Evolutionary conservation across 2,888 invertebrate genomes (phyloP).

Genomic region (Dryocosmus kuriphilus): DNA sequence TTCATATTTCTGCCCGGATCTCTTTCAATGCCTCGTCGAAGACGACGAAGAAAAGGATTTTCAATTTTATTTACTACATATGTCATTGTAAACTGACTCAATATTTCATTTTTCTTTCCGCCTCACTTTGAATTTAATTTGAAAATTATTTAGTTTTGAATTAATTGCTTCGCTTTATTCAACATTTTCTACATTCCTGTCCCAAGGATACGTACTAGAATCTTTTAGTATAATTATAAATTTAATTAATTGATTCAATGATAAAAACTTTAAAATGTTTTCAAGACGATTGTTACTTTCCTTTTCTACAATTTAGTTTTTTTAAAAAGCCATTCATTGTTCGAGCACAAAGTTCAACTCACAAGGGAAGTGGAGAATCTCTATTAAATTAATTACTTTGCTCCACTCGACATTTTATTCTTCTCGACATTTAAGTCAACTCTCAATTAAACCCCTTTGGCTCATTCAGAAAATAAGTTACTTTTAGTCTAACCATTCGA

Average conservation of each 20-base stretch:
- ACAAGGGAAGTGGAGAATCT: not conserved
- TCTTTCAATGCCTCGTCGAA: not conserved
- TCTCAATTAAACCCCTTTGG: not conserved
- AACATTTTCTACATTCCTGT: too few species aligned
- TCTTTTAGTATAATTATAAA: too few species aligned
- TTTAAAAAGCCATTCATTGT: not conserved
- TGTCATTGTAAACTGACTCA: not conserved
- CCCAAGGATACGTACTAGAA: too few species aligned
- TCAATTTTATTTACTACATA: not conserved
- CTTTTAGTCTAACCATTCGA: not conserved
- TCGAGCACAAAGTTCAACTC: not conserved
- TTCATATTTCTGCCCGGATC: not conserved
- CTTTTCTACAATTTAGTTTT: not conserved
- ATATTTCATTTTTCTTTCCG: not conserved
- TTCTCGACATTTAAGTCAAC: not conserved
- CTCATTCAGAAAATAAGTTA: too few species aligned
- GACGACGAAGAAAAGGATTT: not conserved
- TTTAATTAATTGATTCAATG: too few species aligned
- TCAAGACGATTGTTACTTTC: not conserved
- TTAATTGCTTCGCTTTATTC: too few species aligned
- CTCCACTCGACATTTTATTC: not conserved
- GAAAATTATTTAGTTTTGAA: not conserved
- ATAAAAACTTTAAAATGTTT: too few species aligned
- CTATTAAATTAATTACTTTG: not conserved
- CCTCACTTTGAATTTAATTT: not conserved